Base-by-base conservation (phyloP, 2,888 invertebrate species). In the Erynnis tages region DNA sequence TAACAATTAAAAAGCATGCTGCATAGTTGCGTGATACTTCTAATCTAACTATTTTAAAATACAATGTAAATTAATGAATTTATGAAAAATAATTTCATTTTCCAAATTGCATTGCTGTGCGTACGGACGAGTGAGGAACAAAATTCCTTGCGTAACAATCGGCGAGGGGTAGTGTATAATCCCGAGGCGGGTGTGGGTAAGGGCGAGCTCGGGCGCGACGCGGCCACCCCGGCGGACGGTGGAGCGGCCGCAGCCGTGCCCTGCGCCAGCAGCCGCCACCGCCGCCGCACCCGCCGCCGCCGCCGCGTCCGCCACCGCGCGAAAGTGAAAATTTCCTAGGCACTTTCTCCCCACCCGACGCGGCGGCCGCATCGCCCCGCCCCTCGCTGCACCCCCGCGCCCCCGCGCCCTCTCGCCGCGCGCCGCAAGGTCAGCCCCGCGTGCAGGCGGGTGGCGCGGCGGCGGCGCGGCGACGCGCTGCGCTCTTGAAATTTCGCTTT, bases 401-500 rank as follows among this genome's bases (percentile, higher is more conserved):
- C 61, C 72, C 65, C 67, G 67, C n/a, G n/a, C n/a, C n/a, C n/a
- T n/a, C n/a, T n/a, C 58, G 54, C 40, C 58, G 48, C 41, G 16
- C 59, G 56, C 59, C 63, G 62, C 64, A 64, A 64, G 64, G 64
- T 64, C 64, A 64, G 63, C 62, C 62, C 67, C 63, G 60, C 63
- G 60, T 73, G 76, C 76, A 74, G 73, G 76, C 77, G 79, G 82
- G 87, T 66, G 71, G 63, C 58, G 65, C 62, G 63, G 66, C 66
- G 66, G 68, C 67, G 66, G 60, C 60, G 79, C 76, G 76, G 77
- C 78, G 82, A 78, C 82, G 80, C 82, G 90, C 89, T 87, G 87
- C 89, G 91, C 87, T 91, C 91, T 92, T 92, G 91, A 91, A 92
- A 92, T 92, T 92, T 92, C 92, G 91, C 91, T 92, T 92, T 92